Base-by-base conservation (phyloP, 2,797 vertebrate species). In the Ibycter americanus region DNA sequence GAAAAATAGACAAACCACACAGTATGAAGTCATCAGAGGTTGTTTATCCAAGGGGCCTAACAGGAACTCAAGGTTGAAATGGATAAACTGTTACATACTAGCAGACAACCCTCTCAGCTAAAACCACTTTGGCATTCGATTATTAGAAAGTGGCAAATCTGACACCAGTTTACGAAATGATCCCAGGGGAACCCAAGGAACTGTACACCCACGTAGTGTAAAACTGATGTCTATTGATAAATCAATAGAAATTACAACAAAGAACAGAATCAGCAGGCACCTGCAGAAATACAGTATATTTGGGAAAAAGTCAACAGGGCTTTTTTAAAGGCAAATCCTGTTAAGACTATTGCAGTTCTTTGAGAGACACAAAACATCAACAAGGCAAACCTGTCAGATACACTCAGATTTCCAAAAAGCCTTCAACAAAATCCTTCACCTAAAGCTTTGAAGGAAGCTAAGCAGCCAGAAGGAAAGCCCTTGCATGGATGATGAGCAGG, bases 11-110 rank as follows among this genome's bases (percentile, higher is more conserved):
- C 67, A 93, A 92, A 94, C 89, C 67, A 70, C 63, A 67, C 59
- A 87, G 74, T 66, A 70, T 85, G 89, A 93, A 87, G 83, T 93
- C 93, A 96, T 32, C 36, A 95, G 74, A 63, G 93, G 87, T 44
- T 93, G 87, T 94, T 97, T 96, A 94, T 89, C 81, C 89, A 92
- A 91, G 74, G 23, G 81, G 86, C 59, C 78, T 70, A 93, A 73
- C 22, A 91, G 91, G 89, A 89, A 87, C 59, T 85, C 42, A 70
- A 87, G 34, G 40, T 5, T 92, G 90, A 93, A 92, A 87, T 17
- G 61, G 51, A 82, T 63, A 63, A 96, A 83, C 59, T 66, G 40
- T 55, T 77, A 76, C 34, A 68, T 32, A 23, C 70, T 70, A 83
- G 73, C 54, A 82, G 38, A 70, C 59, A 94, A 44, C 27, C 15